These are phyloP conservation scores for Zelleria hepariella DNA, from an alignment of 2,888 invertebrate genomes.

Conservation along the genomic window DNA sequence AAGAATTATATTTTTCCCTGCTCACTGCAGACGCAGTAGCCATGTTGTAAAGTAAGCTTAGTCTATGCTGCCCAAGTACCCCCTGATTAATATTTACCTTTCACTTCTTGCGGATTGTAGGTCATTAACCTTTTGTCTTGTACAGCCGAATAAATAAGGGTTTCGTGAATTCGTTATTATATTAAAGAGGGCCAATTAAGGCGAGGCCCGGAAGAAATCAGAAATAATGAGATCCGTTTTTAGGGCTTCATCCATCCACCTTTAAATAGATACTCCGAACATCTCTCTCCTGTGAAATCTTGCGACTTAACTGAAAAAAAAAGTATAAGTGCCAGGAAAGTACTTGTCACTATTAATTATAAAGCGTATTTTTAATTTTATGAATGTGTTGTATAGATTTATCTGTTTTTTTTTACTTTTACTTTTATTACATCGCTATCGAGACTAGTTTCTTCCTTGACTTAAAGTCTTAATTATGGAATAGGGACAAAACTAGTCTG, in stretches of 20 bases:
- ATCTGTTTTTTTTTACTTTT: too few species aligned
- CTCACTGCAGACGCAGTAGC: slow-evolving; percentile 22
- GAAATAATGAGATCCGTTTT: neutral
- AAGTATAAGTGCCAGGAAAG: too few species aligned
- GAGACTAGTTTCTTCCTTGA: too few species aligned
- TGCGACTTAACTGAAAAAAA: too few species aligned
- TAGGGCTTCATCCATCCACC: neutral
- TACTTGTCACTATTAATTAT: too few species aligned
- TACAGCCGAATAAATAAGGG: neutral
- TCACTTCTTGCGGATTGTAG: slow-evolving; percentile 49
- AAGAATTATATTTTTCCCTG: neutral
- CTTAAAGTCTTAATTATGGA: too few species aligned
- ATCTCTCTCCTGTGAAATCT: too few species aligned
- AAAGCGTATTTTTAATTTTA: too few species aligned
- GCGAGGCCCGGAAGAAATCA: neutral
- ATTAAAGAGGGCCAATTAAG: neutral
- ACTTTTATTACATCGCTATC: too few species aligned
- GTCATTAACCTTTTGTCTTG: slow-evolving; percentile 43
- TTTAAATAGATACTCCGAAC: too few species aligned
- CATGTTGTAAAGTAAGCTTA: slow-evolving; percentile 12
- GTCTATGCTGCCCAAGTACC: slow-evolving; percentile 44
- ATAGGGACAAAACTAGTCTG: too few species aligned
- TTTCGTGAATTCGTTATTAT: neutral
- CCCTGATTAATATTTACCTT: slow-evolving; percentile 67
- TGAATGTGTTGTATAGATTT: too few species aligned